A percentile compares a stretch with the other conserved stretches of the same genome.
These are phyloP conservation scores for Vollenhovia emeryi DNA, from an alignment of 1,140 invertebrate genomes.

Conservation along the genomic window DNA sequence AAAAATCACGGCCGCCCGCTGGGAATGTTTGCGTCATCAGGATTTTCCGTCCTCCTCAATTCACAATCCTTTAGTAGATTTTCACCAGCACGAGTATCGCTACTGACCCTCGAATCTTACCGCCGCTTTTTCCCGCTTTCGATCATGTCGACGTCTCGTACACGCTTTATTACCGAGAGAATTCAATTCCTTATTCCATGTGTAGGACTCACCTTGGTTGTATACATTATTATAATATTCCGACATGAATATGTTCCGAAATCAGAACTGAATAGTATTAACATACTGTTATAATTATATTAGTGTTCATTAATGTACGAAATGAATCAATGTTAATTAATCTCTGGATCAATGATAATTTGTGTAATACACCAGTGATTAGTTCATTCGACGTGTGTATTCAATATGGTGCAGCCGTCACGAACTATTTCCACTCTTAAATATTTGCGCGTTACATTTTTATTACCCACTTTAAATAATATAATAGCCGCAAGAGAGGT, in stretches of 20 bases:
- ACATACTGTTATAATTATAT: background rate
- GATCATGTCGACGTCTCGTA: background rate
- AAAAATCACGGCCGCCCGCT: conserved; percentile 48
- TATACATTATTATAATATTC: background rate
- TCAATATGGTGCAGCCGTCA: background rate
- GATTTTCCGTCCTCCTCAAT: background rate
- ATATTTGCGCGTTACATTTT: background rate
- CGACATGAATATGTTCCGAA: background rate
- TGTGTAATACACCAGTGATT: background rate
- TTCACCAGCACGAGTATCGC: background rate
- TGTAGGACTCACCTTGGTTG: background rate
- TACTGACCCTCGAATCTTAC: background rate
- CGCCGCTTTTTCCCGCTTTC: background rate
- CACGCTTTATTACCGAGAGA: background rate
- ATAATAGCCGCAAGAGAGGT: background rate
- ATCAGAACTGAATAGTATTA: conserved; percentile 32
- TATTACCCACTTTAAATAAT: background rate
- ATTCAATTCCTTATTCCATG: background rate
- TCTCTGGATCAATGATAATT: conserved; percentile 22
- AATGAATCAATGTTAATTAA: conserved; percentile 42
- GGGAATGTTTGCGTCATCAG: background rate
- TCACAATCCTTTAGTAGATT: background rate
- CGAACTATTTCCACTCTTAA: background rate
- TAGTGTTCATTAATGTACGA: conserved; percentile 7
- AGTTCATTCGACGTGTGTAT: background rate